Conservation (phyloP, 2,113 vertebrate species). For the Gambusia holbrooki region DNA sequence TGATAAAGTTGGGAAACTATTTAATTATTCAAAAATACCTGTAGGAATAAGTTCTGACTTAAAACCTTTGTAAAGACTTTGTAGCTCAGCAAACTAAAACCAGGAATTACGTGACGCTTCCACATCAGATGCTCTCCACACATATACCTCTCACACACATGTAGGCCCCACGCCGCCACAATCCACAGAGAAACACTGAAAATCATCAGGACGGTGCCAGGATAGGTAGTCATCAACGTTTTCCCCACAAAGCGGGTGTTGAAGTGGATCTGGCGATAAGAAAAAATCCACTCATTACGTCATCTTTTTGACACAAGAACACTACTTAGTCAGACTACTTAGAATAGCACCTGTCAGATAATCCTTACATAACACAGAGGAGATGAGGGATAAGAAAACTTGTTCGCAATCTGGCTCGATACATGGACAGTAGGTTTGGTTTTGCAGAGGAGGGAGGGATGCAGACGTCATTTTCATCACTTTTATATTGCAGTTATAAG, state of each 20-base stretch:
- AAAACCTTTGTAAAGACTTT: too few species aligned
- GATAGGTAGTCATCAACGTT: constrained; percentile 95
- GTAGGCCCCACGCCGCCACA: constrained; percentile 93
- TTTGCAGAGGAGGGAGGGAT: constrained; percentile 39
- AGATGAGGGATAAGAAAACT: constrained; percentile 57
- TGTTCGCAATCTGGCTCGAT: constrained; percentile 59
- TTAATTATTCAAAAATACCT: too few species aligned
- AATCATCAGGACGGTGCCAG: constrained; percentile 90
- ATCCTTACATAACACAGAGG: constrained; percentile 60
- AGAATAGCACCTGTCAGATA: constrained; percentile 55
- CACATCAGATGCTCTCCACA: not conserved
- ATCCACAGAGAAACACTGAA: constrained; percentile 97
- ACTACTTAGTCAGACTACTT: constrained; percentile 45
- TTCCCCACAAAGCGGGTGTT: constrained; percentile 95
- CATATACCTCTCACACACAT: constrained; percentile 90
- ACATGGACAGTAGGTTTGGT: constrained; percentile 62
- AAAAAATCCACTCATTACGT: not conserved
- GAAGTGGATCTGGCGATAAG: constrained; percentile 79
- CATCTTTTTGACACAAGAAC: constrained; percentile 27
- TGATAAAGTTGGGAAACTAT: too few species aligned
- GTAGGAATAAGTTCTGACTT: too few species aligned
- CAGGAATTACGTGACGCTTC: not conserved
- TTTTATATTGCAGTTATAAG: constrained; percentile 57
- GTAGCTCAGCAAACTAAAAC: too few species aligned
- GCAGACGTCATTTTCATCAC: constrained; percentile 60